Percentiles rank a stretch among this genome's conserved stretches.
Evolutionary conservation across 2,888 invertebrate genomes (phyloP).

Genomic region (Odontocolon sp.): DNA sequence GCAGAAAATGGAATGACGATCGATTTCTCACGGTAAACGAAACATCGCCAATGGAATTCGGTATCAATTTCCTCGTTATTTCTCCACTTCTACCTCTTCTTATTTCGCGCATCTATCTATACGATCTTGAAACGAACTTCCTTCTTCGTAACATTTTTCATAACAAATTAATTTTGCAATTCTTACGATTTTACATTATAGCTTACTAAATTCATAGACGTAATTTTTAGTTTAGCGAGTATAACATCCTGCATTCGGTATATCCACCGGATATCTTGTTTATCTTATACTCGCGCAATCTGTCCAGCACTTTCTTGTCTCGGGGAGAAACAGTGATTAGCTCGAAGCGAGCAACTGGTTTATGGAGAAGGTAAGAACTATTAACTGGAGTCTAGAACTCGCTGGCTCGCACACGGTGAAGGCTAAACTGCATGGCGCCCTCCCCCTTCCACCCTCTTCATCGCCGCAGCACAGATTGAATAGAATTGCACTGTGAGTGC

Average conservation of each 20-base stretch:
- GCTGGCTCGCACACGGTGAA: conserved; percentile 42
- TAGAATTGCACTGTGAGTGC: conserved; percentile 65
- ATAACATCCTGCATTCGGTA: conserved; percentile 26
- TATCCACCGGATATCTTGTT: too few species aligned
- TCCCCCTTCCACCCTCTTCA: too few species aligned
- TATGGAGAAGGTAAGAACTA: conserved; percentile 11
- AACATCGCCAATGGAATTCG: too few species aligned
- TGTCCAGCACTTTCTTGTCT: conserved; percentile 38
- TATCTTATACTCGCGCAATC: conserved; percentile 29
- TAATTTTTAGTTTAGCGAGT: neutral
- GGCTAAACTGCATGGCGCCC: conserved; percentile 39
- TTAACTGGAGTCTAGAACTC: conserved; percentile 14
- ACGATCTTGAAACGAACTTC: too few species aligned
- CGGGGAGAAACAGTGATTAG: conserved; percentile 47
- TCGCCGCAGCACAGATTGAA: conserved; percentile 63
- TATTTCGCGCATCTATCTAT: neutral
- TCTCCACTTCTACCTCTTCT: neutral
- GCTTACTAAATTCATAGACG: neutral
- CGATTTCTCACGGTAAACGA: conserved; percentile 7
- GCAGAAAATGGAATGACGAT: neutral
- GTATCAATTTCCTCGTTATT: neutral
- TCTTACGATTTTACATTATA: neutral
- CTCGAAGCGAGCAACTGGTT: conserved; percentile 17
- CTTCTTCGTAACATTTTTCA: too few species aligned
- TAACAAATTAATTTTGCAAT: conserved; percentile 10